Conservation (phyloP, 2,113 vertebrate genomes). For the Spea multiplicata region DNA sequence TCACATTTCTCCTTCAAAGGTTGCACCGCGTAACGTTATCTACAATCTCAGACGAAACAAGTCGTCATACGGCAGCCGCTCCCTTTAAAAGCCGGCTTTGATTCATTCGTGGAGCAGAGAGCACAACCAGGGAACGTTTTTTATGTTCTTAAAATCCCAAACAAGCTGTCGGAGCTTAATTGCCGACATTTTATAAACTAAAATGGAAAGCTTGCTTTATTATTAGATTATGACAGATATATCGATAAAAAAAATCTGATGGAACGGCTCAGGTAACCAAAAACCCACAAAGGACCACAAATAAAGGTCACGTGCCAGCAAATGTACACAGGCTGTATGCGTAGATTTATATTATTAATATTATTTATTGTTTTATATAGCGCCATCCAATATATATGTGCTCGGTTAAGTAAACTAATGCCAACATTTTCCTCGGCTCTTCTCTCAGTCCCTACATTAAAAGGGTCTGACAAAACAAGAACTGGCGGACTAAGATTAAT, state of each 20-base stretch:
- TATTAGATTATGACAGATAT: background rate
- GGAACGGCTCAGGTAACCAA: background rate
- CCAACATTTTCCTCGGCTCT: too few relatives aligned
- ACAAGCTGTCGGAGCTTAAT: slow-evolving; percentile 46
- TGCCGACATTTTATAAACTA: slow-evolving; percentile 10
- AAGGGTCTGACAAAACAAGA: too few relatives aligned
- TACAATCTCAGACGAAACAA: slow-evolving; percentile 55
- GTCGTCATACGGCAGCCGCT: slow-evolving; percentile 40
- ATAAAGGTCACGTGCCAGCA: too few relatives aligned
- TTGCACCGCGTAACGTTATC: slow-evolving; percentile 46
- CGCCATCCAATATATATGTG: too few relatives aligned
- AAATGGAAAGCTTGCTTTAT: background rate
- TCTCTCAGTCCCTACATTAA: too few relatives aligned
- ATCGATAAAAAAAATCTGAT: background rate
- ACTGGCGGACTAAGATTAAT: too few relatives aligned
- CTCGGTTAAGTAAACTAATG: too few relatives aligned
- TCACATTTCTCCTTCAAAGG: slow-evolving; percentile 58
- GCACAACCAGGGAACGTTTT: slow-evolving; percentile 49
- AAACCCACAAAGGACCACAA: too few relatives aligned
- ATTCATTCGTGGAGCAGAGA: slow-evolving; percentile 52
- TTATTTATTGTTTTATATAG: too few relatives aligned
- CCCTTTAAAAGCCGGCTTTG: slow-evolving; percentile 56
- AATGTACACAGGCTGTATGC: too few relatives aligned
- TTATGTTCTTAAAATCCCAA: slow-evolving; percentile 51
- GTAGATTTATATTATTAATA: too few relatives aligned